Base-by-base conservation (phyloP, 2,113 vertebrate genomes). In the Alligator sinensis region DNA sequence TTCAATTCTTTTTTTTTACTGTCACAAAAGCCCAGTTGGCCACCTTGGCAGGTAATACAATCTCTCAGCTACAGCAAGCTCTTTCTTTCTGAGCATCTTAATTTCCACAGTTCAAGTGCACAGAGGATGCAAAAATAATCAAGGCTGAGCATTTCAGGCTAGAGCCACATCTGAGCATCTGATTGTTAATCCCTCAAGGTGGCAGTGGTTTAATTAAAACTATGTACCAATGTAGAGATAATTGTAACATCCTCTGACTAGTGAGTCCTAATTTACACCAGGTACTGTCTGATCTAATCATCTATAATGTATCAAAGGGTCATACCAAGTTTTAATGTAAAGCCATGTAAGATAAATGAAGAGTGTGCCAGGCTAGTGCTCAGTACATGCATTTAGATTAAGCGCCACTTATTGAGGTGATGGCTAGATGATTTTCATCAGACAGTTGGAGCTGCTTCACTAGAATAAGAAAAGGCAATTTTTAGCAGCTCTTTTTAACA, bases 171-270 rank as follows among this genome's bases (percentile, higher is more conserved):
- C 91, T 3, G 28, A 86, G 57, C 17, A 86, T 85, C 92, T 93
- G 86, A 87, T 83, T 91, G 90, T 47, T 92, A 95, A 97, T 97
- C 95, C 95, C 86, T 96, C 82, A 90, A 95, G 91, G 91, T 90
- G 94, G 95, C 80, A 78, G 92, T 82, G 85, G 81, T 90, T 98
- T 97, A 97, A 98, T 96, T 96, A 97, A 97, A 94, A 77, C 93
- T 91, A 5, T 28, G 87, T 91, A 88, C 87, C 0, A 1, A 47
- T 2, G 60, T 96, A 91, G 97, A 97, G 94, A 95, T 95, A 96
- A 93, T 92, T 88, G 91, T 82, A 89, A 94, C 60, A 84, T 95
- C 92, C 88, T 93, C 63, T 93, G 96, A 97, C 90, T 84, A 27
- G 78, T 74, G 87, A 58, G 62, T 89, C 84, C 86, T 84, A 84